Evolutionary conservation across 2,797 vertebrate species (phyloP).

Genomic region (Psittacula derbiana): DNA sequence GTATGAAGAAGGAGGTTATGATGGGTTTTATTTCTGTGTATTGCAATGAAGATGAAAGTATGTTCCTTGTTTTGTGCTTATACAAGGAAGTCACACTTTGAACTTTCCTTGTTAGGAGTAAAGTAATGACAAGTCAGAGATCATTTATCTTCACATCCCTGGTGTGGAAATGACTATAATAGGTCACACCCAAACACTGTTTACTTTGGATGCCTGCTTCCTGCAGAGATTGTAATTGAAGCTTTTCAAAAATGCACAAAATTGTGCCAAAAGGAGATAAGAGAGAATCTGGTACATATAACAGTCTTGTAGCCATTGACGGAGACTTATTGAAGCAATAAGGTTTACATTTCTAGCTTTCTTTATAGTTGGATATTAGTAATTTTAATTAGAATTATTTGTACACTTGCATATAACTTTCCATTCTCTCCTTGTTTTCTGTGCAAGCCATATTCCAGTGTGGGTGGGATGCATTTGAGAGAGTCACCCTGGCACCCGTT

Average conservation of each 20-base stretch:
- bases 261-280: neutral
- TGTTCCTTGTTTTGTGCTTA: neutral
- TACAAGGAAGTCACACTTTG: neutral
- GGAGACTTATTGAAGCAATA: neutral
- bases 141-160: neutral
- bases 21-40: neutral
- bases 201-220: neutral
- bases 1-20: neutral
- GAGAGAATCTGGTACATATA: neutral
- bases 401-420: neutral
- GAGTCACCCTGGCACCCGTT: neutral
- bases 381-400: neutral
- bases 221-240: neutral
- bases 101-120: neutral
- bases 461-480: neutral
- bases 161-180: neutral
- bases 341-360: neutral
- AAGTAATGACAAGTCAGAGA: neutral
- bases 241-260: neutral
- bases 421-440: neutral
- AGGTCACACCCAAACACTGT: neutral
- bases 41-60: neutral
- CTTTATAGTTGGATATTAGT: neutral
- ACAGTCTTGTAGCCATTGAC: neutral
- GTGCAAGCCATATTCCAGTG: neutral